Percentiles rank a stretch among this genome's conserved stretches.
Evolutionary conservation across 2,113 vertebrate genomes (phyloP).

Genomic region (Anthoscopus minutus): DNA sequence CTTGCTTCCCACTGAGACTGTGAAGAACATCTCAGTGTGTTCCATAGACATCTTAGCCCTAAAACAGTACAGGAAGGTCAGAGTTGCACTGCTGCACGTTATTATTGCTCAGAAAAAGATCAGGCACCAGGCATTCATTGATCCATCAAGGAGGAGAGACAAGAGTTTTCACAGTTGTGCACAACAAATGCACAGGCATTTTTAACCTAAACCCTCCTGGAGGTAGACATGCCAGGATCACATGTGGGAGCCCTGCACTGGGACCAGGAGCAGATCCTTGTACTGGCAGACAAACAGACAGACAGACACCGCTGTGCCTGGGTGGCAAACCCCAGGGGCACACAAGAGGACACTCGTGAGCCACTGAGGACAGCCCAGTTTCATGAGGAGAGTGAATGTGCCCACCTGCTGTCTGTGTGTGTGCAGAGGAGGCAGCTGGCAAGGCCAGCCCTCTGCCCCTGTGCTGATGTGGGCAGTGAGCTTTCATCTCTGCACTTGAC

Average conservation of each 20-base stretch:
- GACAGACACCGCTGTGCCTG: rapidly evolving
- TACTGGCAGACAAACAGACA: neutral
- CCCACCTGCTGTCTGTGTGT: neutral
- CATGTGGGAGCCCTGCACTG: rapidly evolving
- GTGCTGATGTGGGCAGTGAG: neutral
- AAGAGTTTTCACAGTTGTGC: neutral
- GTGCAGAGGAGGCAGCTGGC: neutral
- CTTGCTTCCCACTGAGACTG: neutral
- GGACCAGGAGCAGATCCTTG: neutral
- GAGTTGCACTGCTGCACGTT: neutral
- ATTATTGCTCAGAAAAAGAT: conserved; percentile 32
- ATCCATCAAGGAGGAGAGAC: neutral
- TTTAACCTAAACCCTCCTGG: neutral
- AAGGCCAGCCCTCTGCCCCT: neutral
- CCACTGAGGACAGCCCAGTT: neutral
- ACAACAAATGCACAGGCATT: neutral
- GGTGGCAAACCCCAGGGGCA: neutral
- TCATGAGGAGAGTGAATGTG: neutral
- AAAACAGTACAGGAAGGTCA: neutral
- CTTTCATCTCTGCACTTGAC: neutral
- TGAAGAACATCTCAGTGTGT: too few species aligned
- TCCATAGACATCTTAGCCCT: neutral
- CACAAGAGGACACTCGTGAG: rapidly evolving
- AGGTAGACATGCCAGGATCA: neutral
- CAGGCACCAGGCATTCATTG: neutral